phyloP scores from a whole-genome alignment of 2,113 vertebrate species.

The Pseudorectes ferrugineus region DNA sequence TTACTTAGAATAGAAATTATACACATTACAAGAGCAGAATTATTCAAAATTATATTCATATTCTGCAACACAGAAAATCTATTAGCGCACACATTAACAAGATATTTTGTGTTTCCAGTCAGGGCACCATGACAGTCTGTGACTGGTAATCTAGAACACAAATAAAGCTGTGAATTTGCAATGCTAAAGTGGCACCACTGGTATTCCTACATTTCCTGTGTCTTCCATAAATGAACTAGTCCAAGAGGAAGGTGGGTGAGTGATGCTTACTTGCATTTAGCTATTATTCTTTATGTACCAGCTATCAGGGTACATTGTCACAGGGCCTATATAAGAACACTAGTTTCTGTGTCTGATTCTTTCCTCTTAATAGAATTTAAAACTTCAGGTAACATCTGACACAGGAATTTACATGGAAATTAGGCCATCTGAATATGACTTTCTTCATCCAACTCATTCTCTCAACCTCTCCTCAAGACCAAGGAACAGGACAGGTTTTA shows the following conservation, averaged over 20 bases:
- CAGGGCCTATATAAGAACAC: not conserved
- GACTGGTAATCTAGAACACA: not conserved
- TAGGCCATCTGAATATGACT: not conserved
- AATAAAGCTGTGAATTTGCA: not conserved
- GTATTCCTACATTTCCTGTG: not conserved
- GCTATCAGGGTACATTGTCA: not conserved
- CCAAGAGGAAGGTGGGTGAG: not conserved
- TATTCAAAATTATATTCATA: not conserved
- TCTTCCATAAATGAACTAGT: not conserved
- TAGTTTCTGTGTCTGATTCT: not conserved
- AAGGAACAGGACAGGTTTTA: rapidly evolving
- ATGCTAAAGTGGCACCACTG: not conserved
- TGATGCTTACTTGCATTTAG: not conserved
- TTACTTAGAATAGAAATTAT: not conserved
- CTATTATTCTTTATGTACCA: not conserved
- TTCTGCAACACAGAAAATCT: not conserved
- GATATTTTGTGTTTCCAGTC: not conserved
- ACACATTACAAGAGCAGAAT: not conserved
- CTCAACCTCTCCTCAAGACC: not conserved
- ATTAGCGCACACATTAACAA: not conserved
- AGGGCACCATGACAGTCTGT: not conserved
- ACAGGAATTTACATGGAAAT: not conserved
- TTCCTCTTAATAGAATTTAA: not conserved
- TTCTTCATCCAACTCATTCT: not conserved
- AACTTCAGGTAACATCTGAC: not conserved